Evolutionary conservation across 1,140 invertebrate genomes (phyloP).

Genomic region (Thalassaphorura encarpata): DNA sequence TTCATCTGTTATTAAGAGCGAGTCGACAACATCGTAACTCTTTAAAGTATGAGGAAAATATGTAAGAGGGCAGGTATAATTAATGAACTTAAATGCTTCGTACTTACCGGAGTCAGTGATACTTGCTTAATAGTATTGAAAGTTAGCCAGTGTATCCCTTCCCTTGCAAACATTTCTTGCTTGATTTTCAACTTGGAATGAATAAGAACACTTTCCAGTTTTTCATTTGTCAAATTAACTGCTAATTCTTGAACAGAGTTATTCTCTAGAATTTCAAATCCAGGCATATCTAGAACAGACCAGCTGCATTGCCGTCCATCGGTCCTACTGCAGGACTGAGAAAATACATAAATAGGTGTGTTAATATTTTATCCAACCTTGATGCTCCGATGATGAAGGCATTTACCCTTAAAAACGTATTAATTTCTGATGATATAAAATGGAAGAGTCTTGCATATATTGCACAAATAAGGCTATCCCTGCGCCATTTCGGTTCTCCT

Average conservation of each 20-base stretch:
- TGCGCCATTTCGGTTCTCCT: too few species aligned
- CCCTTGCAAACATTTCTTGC: conserved; percentile 73
- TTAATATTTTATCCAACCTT: too few species aligned
- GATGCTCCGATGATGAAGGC: too few species aligned
- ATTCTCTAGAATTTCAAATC: conserved; percentile 68
- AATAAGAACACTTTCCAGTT: conserved; percentile 66
- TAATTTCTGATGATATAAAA: conserved; percentile 3
- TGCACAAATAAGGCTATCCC: neutral
- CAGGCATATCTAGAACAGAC: conserved; percentile 62
- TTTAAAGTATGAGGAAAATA: too few species aligned
- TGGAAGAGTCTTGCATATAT: conserved; percentile 6
- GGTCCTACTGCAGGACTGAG: too few species aligned
- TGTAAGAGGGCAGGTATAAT: too few species aligned
- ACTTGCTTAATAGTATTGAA: conserved; percentile 45
- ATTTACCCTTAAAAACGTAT: neutral
- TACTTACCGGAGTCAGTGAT: too few species aligned
- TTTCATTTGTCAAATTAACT: conserved; percentile 86
- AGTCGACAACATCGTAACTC: too few species aligned
- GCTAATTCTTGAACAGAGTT: conserved; percentile 70
- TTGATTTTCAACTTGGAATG: conserved; percentile 59
- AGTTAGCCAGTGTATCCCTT: conserved; percentile 58
- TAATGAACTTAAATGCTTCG: too few species aligned
- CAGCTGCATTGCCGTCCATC: too few species aligned
- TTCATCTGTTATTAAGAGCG: too few species aligned
- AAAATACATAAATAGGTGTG: too few species aligned